Conservation (phyloP, 2,888 invertebrate species). For the Chrysolina oricalcia region DNA sequence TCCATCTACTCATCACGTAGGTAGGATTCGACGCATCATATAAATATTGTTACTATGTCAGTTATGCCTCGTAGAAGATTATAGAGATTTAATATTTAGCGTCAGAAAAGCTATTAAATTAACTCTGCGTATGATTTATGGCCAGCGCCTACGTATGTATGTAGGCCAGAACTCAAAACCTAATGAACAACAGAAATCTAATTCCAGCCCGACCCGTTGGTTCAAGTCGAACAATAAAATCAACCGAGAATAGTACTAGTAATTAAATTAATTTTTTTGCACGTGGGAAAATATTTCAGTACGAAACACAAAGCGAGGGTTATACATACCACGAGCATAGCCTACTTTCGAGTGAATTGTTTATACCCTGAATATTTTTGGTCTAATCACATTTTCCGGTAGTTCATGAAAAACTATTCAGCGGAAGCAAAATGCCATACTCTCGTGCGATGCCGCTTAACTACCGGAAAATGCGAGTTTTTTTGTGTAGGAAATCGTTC, state of each 20-base stretch:
- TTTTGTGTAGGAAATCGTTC: too few species aligned
- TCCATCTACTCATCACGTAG: background rate
- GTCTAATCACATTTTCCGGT: too few species aligned
- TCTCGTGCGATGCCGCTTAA: too few species aligned
- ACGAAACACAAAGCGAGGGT: too few species aligned
- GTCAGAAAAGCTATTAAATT: slow-evolving; percentile 22
- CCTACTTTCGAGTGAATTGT: too few species aligned
- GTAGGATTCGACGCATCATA: slow-evolving; percentile 2
- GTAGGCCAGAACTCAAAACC: slow-evolving; percentile 18
- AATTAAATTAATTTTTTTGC: slow-evolving; percentile 1
- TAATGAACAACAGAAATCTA: slow-evolving; percentile 11
- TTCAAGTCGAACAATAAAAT: background rate
- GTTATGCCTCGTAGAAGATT: slow-evolving; percentile 14
- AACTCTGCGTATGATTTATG: slow-evolving; percentile 17
- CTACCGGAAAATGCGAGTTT: too few species aligned
- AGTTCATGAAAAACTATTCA: too few species aligned
- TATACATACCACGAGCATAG: too few species aligned
- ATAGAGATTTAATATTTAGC: slow-evolving; percentile 26
- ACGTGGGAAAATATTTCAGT: background rate
- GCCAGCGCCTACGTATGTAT: slow-evolving; percentile 11
- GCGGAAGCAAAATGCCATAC: too few species aligned
- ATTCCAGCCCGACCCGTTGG: background rate
- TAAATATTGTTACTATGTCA: slow-evolving; percentile 22
- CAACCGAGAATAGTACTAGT: background rate
- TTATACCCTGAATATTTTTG: too few species aligned